Conservation (phyloP, 2,888 invertebrate species). For the Clunio marinus region DNA sequence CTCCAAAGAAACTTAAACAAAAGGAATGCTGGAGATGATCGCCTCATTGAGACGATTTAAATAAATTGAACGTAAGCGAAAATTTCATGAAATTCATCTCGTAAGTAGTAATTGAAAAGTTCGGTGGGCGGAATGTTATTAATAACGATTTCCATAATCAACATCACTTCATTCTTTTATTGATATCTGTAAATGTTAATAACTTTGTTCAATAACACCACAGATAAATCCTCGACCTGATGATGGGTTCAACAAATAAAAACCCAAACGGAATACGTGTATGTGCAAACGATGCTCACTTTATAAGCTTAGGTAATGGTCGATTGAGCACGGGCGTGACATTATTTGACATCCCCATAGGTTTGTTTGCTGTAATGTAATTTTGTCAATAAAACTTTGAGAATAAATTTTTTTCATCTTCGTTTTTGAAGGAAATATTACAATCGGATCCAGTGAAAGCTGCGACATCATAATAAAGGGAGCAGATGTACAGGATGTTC, state of each 20-base stretch:
- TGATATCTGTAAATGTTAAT: too few relatives aligned
- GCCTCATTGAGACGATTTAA: too few relatives aligned
- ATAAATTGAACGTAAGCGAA: too few relatives aligned
- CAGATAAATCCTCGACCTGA: not conserved
- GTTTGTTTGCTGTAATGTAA: conserved; percentile 52
- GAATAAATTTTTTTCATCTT: not conserved
- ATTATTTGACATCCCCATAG: conserved; percentile 82
- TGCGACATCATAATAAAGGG: conserved; percentile 82
- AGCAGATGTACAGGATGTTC: conserved; percentile 77
- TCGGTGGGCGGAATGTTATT: conserved; percentile 2
- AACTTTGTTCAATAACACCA: too few relatives aligned
- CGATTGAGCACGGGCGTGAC: conserved; percentile 89
- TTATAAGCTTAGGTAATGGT: conserved; percentile 71
- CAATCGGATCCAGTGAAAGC: conserved; percentile 70
- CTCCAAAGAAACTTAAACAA: too few relatives aligned
- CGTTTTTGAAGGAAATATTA: conserved; percentile 64
- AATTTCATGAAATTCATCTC: too few relatives aligned
- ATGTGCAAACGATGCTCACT: conserved; percentile 19
- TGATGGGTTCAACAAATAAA: conserved; percentile 24
- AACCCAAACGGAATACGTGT: conserved; percentile 27
- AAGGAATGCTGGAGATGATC: too few relatives aligned
- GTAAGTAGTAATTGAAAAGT: too few relatives aligned
- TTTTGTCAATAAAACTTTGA: not conserved
- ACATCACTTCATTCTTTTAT: too few relatives aligned
- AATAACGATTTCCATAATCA: too few relatives aligned